phyloP scores from a whole-genome alignment of 2,888 invertebrate species.

The Cacoxenus indagator region DNA sequence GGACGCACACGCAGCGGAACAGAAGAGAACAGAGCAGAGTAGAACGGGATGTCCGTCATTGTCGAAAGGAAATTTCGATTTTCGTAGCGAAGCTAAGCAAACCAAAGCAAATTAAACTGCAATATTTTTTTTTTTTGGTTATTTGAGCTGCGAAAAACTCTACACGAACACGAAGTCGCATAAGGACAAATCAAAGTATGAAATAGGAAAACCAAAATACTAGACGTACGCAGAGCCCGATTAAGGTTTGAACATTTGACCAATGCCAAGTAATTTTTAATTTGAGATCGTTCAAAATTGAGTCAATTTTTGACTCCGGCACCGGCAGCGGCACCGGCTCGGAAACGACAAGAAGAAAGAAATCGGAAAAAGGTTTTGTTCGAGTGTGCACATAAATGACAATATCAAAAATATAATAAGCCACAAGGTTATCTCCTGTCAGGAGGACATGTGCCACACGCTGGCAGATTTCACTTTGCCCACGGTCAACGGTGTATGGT shows the following conservation, averaged over 20 bases:
- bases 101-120: neutral
- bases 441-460: neutral
- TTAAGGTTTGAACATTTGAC: neutral
- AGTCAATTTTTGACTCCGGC: neutral
- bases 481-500: neutral
- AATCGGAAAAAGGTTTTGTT: conserved; percentile 9
- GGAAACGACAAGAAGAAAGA: neutral
- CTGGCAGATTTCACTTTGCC: neutral
- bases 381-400: conserved; percentile 3
- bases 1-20: no score
- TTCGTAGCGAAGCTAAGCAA: neutral
- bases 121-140: neutral
- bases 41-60: neutral
- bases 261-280: conserved; percentile 14
- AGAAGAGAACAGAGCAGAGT: neutral
- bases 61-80: conserved; percentile 10
- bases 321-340: no score
- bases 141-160: neutral
- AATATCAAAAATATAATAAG: conserved; percentile 16
- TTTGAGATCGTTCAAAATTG: conserved; percentile 5
- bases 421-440: neutral
- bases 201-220: conserved; percentile 7
- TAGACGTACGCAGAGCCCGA: neutral
- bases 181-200: conserved; percentile 8
- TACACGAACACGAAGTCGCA: neutral